Evolutionary conservation across 2,888 invertebrate species (phyloP), one percentile per base, ranked within the genome.

Genomic region (Tethea ocularis): DNA sequence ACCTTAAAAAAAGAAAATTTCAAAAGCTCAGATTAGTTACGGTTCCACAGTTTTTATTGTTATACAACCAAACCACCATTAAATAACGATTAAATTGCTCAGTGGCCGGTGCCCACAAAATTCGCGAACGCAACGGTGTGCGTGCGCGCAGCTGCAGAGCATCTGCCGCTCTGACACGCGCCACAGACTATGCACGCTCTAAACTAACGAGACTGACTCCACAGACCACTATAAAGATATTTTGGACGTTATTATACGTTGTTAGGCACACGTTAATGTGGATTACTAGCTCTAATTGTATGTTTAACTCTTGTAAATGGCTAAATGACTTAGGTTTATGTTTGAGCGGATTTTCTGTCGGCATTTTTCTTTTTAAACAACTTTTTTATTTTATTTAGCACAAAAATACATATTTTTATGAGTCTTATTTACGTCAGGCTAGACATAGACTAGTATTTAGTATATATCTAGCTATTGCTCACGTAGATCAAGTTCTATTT

Each of bases 61-160:
- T 41, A 41, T 41, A 41, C 7, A 26, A 26, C 24, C 24, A n/a
- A 38, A 38, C 36, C 15, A 38, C 36, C 15, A 41, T 41, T 17
- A 41, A 41, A 41, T 41, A 41, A 41, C 41, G 41, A 41, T 41
- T 17, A 41, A 41, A 41, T 41, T 15, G 41, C 46, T 46, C 46
- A 10, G 20, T 10, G 46, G 46, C 46, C 20, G 46, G 46, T 46
- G 46, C 20, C 17, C 20, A 46, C 46, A 10, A 46, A 20, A 38
- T 59, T 51, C 56, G 52, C 36, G 13, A 23, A 51, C 26, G 52
- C 52, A 59, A 66, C 67, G 68, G 70, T 71, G 69, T 71, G 69
- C 64, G 64, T 59, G 10, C n/a, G 63, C 69, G 78, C 82, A 81
- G 82, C 81, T 82, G 82, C 72, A 63, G 57, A 69, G 71, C 82